A percentile compares a stretch with the other conserved stretches of the same genome.
These are phyloP conservation scores for Antechinus stuartii DNA, from an alignment of 2,113 vertebrate genomes.

Conservation along the genomic window DNA sequence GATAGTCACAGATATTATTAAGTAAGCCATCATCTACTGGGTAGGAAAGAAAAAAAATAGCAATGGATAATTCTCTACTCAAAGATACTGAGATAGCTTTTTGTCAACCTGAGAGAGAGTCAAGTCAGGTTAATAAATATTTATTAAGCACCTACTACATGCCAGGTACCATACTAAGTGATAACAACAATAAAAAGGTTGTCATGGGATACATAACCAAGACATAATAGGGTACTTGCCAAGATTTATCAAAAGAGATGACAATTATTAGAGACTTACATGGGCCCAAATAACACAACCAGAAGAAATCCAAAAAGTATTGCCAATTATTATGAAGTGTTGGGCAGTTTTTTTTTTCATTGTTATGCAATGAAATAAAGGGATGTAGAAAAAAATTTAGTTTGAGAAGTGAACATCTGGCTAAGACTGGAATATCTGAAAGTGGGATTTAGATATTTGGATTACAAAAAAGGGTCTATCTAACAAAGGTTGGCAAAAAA, in stretches of 20 bases:
- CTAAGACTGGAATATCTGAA: neutral
- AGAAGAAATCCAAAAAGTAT: neutral
- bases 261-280: neutral
- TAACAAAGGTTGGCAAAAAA: neutral
- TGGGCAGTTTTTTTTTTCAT: neutral
- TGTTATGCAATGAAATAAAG: neutral
- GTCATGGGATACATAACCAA: neutral
- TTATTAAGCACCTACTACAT: neutral
- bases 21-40: neutral
- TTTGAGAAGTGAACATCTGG: neutral
- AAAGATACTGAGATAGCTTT: neutral
- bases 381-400: neutral
- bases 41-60: neutral
- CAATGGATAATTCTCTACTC: neutral
- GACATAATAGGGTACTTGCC: neutral
- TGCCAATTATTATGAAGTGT: neutral
- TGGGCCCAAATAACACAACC: neutral
- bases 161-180: neutral
- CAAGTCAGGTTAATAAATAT: neutral
- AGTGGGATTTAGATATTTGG: neutral
- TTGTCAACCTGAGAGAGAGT: neutral
- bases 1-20: neutral
- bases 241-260: neutral
- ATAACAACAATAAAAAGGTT: neutral
- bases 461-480: neutral